Percentiles rank a stretch among this genome's conserved stretches.
phyloP scores from a whole-genome alignment of 2,113 vertebrate genomes.

The Nymphicus hollandicus region DNA sequence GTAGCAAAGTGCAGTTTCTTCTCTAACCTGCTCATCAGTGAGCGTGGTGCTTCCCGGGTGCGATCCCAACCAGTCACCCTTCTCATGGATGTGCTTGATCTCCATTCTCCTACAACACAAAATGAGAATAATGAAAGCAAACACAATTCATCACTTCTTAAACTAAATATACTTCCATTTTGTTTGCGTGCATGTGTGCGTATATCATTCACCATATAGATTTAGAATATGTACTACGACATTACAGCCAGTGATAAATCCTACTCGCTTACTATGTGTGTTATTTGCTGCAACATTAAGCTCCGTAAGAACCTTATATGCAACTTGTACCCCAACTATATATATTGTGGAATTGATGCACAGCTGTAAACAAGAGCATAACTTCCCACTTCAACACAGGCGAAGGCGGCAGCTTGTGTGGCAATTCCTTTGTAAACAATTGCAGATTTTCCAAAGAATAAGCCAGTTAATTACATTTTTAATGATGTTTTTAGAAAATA shows the following conservation, averaged over 20 bases:
- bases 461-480: conserved; percentile 42
- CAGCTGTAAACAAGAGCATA: conserved; percentile 55
- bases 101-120: conserved; percentile 19
- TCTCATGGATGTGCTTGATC: conserved; percentile 11
- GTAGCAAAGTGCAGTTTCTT: not conserved
- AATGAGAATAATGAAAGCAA: conserved; percentile 64
- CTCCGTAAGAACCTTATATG: conserved; percentile 60
- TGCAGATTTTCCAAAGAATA: conserved; percentile 40
- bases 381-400: conserved; percentile 14
- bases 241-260: conserved; percentile 67
- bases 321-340: conserved; percentile 64
- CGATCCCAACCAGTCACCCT: not conserved
- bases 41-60: not conserved
- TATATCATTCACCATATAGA: conserved; percentile 26
- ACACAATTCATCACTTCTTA: conserved; percentile 54
- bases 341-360: conserved; percentile 61
- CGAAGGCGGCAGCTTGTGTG: conserved; percentile 36
- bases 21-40: not conserved
- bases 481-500: conserved; percentile 35
- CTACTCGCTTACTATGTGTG: conserved; percentile 56
- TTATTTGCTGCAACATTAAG: conserved; percentile 71
- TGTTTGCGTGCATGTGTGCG: conserved; percentile 23
- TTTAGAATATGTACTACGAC: conserved; percentile 9
- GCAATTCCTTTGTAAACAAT: conserved; percentile 46
- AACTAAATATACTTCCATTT: conserved; percentile 62